Evolutionary conservation across 1,140 invertebrate genomes (phyloP), one percentile per base, ranked within the genome.

Genomic region (Aricia agestis): DNA sequence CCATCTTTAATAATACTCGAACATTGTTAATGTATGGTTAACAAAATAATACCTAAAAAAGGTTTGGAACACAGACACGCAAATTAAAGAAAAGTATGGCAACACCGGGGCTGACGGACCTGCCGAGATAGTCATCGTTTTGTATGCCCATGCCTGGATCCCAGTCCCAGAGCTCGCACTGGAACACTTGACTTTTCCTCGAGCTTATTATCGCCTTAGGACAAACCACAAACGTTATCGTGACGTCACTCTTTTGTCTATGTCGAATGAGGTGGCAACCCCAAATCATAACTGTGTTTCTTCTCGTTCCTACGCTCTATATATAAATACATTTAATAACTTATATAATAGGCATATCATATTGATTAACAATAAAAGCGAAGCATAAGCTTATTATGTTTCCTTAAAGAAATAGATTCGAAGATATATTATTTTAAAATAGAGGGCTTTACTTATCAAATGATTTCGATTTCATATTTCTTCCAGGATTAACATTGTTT

Each of bases 71-170:
- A 63, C 13, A 25, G 66, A 42, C 72, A 71, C 74, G 63, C 61
- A 73, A 74, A 70, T 61, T 66, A 66, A 59, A 63, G 42, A 63
- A 36, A 63, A 41, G 18, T 61, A 63, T 17, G 31, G 61, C 68
- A 42, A 63, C 61, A 52, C 61, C 41, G 65, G 41, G 31, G n/a
- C 58, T 75, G 75, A 92, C 92, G 86, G 94, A 96, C 96, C 96
- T 97, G 93, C 96, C 96, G 87, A 97, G 94, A 93, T 94, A 95
- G 94, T 97, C 96, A 94, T 97, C 96, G 92, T 95, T 95, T 87
- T 94, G 93, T 85, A 95, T 93, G 84, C 95, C 95, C 83, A 97
- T 94, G 79, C 94, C 95, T 79, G 95, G 93, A 93, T 97, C 96
- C 94, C 95, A 97, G 93, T 97, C 96, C 96, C 95, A 97, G 83